Evolutionary conservation across 2,888 invertebrate species (phyloP), one percentile per base, ranked within the genome.

Genomic region (Leuctra nigra): DNA sequence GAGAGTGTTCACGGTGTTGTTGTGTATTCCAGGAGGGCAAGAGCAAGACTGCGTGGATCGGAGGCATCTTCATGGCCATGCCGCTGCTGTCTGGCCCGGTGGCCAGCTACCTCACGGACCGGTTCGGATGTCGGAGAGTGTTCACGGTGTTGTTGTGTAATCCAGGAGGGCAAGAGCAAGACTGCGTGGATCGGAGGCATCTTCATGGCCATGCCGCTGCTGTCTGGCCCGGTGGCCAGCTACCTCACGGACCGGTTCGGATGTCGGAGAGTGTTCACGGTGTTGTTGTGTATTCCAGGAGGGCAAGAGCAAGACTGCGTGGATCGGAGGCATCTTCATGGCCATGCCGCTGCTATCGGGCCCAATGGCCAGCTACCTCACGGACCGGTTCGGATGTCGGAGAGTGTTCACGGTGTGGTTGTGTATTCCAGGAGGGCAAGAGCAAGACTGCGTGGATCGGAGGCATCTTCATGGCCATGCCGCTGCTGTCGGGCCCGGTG

Each of bases 101-200:
- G 54, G 91, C 91, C 44, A 87, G 87, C 66, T 87, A 87, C 65
- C 74, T 91, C 38, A 89, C 89, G 6, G 90, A 91, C 23, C 33
- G 53, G 38, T 72, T 87, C 69, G 92, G 91, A 25, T 92, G 91
- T 68, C 78, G 88, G 36, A 78, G 80, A 59, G 84, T 90, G 59
- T 87, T 89, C 25, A 84, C 91, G 61, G n/a, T n/a, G n/a, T n/a
- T n/a, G n/a, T n/a, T n/a, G n/a, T n/a, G n/a, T n/a, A n/a, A n/a
- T 93, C 73, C 83, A 84, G 47, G 69, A 71, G 38, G 11, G 14
- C 4, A 38, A 38, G n/a, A 38, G 14, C 55, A 87, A 89, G 68
- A 93, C 94, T 1, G 90, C 93, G 2, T 88, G 90, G 86, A 87
- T 94, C 60, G 92, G 91, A 2, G 87, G 91, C 54, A 76, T 95